Percentiles rank a stretch among this genome's conserved stretches.
Evolutionary conservation across 2,113 vertebrate genomes (phyloP).

Genomic region (Sapajus apella): DNA sequence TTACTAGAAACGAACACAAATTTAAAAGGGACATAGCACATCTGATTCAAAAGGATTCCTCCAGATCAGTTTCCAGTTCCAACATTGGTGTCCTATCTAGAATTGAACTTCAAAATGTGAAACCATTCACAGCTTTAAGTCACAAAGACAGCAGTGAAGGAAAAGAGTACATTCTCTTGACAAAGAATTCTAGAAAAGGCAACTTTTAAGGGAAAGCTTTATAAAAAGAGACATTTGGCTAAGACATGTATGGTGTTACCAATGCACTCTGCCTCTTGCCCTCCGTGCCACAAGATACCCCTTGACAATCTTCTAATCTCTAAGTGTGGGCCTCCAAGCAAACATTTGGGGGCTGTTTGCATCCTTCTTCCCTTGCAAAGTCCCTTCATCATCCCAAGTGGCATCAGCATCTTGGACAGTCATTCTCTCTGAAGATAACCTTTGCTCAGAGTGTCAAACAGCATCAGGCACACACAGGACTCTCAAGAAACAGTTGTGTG

Average conservation of each 20-base stretch:
- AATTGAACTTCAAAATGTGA: constrained; percentile 25
- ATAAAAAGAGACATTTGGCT: background rate
- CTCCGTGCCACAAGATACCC: background rate
- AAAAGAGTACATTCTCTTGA: background rate
- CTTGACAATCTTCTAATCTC: background rate
- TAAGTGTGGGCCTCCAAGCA: background rate
- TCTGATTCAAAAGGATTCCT: background rate
- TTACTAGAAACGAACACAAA: background rate
- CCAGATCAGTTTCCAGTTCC: background rate
- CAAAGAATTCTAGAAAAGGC: background rate
- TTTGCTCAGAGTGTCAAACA: background rate
- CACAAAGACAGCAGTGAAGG: background rate
- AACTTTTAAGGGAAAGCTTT: background rate
- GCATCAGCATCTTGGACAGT: no score
- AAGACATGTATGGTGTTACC: background rate
- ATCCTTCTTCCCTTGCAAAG: background rate
- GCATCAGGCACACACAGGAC: background rate
- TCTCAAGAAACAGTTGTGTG: background rate
- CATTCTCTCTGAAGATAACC: background rate
- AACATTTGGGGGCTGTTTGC: background rate
- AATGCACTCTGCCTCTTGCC: background rate
- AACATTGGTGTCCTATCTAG: constrained; percentile 27
- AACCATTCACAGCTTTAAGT: background rate
- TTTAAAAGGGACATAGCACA: background rate
- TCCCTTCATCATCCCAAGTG: background rate